Base-by-base conservation (phyloP, 2,797 vertebrate genomes). In the Cossypha heuglini region DNA sequence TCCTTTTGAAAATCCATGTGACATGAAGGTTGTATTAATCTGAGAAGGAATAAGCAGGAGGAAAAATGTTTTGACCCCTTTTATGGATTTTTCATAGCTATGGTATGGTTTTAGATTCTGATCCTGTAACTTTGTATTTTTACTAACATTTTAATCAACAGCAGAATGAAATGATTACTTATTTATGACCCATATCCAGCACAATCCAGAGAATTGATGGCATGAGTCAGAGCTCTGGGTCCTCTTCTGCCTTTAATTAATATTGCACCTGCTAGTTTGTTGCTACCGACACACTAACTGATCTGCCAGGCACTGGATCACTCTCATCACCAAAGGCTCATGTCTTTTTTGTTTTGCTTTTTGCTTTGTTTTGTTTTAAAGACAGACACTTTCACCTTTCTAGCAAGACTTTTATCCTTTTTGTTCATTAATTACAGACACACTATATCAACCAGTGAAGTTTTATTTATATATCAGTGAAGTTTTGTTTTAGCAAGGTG, bases 81-180 rank as follows among this genome's bases (percentile, higher is more conserved):
- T 63, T 88, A 88, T 86, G 16, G 76, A 86, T 94, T 95, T 94
- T 94, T 91, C 35, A 46, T 42, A 78, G 40, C 18, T 77, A 12
- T 48, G 10, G 14, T 63, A 29, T 1, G 1, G 22, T 84, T 96
- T 94, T 59, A 82, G 37, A 94, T 94, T 95, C 90, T 88, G 13
- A 14, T 86, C 7, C 8, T 46, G 48, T 66, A 92, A 84, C 33
- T 72, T 42, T 46, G n/a, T 88, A 69, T 24, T 86, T 96, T 86
- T 81, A 15, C 33, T 84, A 90, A 67, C 77, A 79, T 86, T 92
- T 94, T 90, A 93, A 84, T 90, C 93, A 92, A 42, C 40, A 90
- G 8, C 19, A 48, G 40, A 88, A 92, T 49, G 10, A n/a, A 88
- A 82, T 9, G 31, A 90, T 95, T 86, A 88, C 55, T 93, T 93